phyloP scores from a whole-genome alignment of 2,888 invertebrate species.

The Schrankia costaestrigalis region DNA sequence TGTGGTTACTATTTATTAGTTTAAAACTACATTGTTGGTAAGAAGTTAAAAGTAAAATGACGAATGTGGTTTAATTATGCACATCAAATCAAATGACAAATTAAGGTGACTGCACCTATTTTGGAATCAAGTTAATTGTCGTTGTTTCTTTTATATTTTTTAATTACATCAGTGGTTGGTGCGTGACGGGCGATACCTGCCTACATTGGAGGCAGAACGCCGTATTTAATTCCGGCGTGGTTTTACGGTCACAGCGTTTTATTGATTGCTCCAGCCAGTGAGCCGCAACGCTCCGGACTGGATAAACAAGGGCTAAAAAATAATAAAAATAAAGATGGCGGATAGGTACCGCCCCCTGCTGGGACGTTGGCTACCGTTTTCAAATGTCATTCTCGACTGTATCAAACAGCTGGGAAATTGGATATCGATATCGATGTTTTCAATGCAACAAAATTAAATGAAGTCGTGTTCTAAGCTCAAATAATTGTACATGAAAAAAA shows the following conservation, averaged over 20 bases:
- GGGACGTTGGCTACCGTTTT: slow-evolving; percentile 71
- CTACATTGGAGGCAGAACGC: slow-evolving; percentile 38
- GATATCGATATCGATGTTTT: slow-evolving; percentile 23
- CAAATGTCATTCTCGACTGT: slow-evolving; percentile 70
- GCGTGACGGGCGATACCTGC: slow-evolving; percentile 45
- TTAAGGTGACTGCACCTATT: slow-evolving; percentile 27
- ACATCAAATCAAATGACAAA: slow-evolving; percentile 14
- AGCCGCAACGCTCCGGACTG: slow-evolving; percentile 67
- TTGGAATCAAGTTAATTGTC: slow-evolving; percentile 24
- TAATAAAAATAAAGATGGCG: slow-evolving; percentile 72
- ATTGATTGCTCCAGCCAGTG: slow-evolving; percentile 74
- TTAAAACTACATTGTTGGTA: too few species aligned
- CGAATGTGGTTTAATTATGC: slow-evolving; percentile 7
- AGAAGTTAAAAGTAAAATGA: too few species aligned
- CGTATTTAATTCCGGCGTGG: slow-evolving; percentile 71
- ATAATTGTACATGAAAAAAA: too few species aligned
- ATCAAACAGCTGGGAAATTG: slow-evolving; percentile 25
- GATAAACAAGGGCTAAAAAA: slow-evolving; percentile 75
- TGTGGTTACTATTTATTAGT: slow-evolving; percentile 32
- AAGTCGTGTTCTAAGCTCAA: too few species aligned
- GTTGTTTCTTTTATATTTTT: slow-evolving; percentile 36
- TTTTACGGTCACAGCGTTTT: slow-evolving; percentile 70
- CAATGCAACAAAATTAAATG: not conserved
- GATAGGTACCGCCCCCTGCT: slow-evolving; percentile 72
- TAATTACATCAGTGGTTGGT: slow-evolving; percentile 46